These are phyloP conservation scores for Umimayanthus chanpuru DNA, from an alignment of 92 coral and sea anemone species.

Conservation along the genomic window DNA sequence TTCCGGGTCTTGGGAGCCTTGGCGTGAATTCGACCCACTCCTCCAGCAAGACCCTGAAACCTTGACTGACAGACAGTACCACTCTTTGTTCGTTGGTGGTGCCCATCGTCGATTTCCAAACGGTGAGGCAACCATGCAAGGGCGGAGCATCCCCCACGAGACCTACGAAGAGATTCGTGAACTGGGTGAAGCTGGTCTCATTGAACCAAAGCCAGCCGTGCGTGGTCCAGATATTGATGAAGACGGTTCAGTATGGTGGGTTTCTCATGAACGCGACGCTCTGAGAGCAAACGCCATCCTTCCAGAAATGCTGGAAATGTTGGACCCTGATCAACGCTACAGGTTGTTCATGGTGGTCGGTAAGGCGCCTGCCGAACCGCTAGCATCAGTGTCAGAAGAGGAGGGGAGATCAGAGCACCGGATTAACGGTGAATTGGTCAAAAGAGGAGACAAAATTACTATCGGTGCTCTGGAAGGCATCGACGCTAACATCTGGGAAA, in stretches of 20 bases:
- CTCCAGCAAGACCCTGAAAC: constrained; percentile 13
- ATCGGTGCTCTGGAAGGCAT: too few relatives aligned
- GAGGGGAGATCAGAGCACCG: too few relatives aligned
- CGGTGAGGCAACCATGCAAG: background rate
- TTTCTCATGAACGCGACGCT: background rate
- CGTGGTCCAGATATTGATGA: background rate
- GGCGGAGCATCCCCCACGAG: background rate
- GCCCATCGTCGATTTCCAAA: constrained; percentile 12
- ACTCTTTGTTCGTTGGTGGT: constrained; percentile 10
- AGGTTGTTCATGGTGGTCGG: background rate
- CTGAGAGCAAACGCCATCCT: background rate
- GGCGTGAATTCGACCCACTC: too few relatives aligned
- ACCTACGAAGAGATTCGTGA: constrained; percentile 31
- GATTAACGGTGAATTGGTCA: too few relatives aligned
- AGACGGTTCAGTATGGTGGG: constrained; percentile 5
- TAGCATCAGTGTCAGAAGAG: background rate
- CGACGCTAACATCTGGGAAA: too few relatives aligned
- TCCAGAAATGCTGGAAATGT: constrained; percentile 33
- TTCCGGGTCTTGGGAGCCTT: constrained; percentile 8
- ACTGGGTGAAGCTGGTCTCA: background rate
- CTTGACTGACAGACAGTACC: background rate
- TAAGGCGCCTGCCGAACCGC: background rate
- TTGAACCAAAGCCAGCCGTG: constrained; percentile 20
- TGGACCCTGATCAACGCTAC: constrained; percentile 30
- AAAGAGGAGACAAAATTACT: too few relatives aligned